Conservation (phyloP, 1,140 invertebrate species). For the Drosophila triauraria region DNA sequence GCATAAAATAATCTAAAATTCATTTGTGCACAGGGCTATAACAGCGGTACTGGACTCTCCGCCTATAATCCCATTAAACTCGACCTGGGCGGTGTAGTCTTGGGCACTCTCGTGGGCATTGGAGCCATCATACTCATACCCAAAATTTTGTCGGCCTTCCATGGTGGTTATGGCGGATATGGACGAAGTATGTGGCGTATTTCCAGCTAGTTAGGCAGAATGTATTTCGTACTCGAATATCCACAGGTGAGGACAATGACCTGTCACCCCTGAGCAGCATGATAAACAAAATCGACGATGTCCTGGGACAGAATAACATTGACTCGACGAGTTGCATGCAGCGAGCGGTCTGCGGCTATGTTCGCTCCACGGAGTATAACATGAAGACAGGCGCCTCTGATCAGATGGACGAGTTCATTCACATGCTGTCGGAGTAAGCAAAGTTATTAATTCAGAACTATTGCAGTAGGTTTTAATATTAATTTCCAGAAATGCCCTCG, state of each 20-base stretch:
- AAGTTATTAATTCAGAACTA: background rate
- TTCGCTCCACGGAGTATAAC: slow-evolving; percentile 89
- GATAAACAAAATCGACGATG: slow-evolving; percentile 90
- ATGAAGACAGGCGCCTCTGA: slow-evolving; percentile 87
- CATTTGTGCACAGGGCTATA: slow-evolving; percentile 58
- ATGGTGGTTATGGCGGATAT: slow-evolving; percentile 89
- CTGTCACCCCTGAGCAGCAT: slow-evolving; percentile 88
- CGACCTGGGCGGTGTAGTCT: slow-evolving; percentile 91
- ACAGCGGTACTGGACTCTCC: slow-evolving; percentile 86
- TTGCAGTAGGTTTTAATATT: background rate
- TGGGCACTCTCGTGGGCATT: slow-evolving; percentile 92
- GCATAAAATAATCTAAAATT: background rate
- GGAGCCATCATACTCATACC: slow-evolving; percentile 92
- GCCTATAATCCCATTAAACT: slow-evolving; percentile 90
- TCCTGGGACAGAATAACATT: slow-evolving; percentile 90
- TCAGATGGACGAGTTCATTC: slow-evolving; percentile 88
- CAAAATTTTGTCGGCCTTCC: slow-evolving; percentile 90
- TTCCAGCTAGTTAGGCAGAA: background rate
- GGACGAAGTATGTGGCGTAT: slow-evolving; percentile 88
- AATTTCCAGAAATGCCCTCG: slow-evolving; percentile 88
- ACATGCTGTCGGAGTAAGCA: slow-evolving; percentile 88
- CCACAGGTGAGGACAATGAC: slow-evolving; percentile 87
- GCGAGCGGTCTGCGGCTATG: slow-evolving; percentile 90
- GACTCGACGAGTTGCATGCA: slow-evolving; percentile 92
- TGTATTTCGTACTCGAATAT: no score